These are phyloP conservation scores for Origma solitaria DNA, from an alignment of 2,113 vertebrate genomes.

Conservation along the genomic window DNA sequence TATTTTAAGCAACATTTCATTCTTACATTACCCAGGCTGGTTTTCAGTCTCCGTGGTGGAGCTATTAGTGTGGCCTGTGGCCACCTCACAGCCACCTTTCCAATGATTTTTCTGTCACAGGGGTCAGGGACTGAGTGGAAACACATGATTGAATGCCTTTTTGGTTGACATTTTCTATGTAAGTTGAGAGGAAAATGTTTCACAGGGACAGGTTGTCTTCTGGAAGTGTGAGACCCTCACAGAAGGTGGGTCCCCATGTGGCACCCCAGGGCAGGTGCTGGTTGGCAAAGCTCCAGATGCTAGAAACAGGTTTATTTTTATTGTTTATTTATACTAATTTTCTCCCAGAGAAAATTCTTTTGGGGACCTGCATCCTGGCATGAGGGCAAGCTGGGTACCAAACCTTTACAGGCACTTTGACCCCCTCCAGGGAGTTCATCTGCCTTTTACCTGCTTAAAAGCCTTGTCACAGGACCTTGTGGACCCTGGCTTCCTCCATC, in stretches of 20 bases:
- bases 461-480: background rate
- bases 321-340: background rate
- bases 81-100: background rate
- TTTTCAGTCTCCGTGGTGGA: background rate
- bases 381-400: background rate
- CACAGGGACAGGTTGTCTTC: background rate
- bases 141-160: background rate
- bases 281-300: background rate
- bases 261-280: background rate
- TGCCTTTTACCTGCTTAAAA: background rate
- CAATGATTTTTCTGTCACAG: background rate
- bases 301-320: background rate
- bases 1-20: background rate
- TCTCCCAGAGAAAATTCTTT: background rate
- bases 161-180: background rate
- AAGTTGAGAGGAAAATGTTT: background rate
- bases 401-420: background rate
- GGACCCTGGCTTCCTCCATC: background rate
- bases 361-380: fast-evolving
- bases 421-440: background rate
- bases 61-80: background rate
- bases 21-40: background rate
- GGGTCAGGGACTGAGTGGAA: background rate
- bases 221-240: background rate
- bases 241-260: background rate